phyloP scores from a whole-genome alignment of 2,888 invertebrate species.

The Helleia helle region DNA sequence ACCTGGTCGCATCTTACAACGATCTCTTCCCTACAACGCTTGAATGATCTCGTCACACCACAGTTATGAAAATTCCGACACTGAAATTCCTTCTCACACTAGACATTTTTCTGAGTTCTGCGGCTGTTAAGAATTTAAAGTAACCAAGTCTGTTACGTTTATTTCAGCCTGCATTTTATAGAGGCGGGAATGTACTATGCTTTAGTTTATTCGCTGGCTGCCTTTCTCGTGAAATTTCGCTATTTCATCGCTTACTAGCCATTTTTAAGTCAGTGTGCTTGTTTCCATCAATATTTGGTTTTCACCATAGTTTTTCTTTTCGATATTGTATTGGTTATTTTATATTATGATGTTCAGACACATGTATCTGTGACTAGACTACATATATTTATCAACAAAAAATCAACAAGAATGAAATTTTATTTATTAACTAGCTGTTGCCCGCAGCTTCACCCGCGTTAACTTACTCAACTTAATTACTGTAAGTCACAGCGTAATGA shows the following conservation, averaged over 20 bases:
- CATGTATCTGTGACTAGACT: no score
- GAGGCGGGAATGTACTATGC: constrained; percentile 65
- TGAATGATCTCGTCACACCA: constrained; percentile 38
- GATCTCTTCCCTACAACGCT: constrained; percentile 53
- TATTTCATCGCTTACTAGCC: constrained; percentile 68
- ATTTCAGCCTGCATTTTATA: constrained; percentile 66
- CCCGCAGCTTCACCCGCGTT: no score
- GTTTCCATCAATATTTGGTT: constrained; percentile 2
- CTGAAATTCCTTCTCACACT: constrained; percentile 62
- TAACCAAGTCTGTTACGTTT: constrained; percentile 62
- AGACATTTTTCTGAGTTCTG: constrained; percentile 65
- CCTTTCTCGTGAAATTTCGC: constrained; percentile 68
- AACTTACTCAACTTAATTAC: no score
- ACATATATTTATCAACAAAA: no score
- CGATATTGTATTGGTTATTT: no score
- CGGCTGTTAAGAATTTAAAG: constrained; percentile 67
- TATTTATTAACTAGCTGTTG: no score
- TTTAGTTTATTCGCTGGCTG: constrained; percentile 67
- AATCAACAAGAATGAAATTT: no score
- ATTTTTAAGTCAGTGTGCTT: constrained; percentile 30
- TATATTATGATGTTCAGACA: no score
- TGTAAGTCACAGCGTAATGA: no score
- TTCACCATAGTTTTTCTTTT: no score
- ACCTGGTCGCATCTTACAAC: constrained; percentile 40
- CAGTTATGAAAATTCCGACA: constrained; percentile 70